These are phyloP conservation scores for Lycodopsis pacificus DNA, from an alignment of 2,797 vertebrate species.

Conservation along the genomic window DNA sequence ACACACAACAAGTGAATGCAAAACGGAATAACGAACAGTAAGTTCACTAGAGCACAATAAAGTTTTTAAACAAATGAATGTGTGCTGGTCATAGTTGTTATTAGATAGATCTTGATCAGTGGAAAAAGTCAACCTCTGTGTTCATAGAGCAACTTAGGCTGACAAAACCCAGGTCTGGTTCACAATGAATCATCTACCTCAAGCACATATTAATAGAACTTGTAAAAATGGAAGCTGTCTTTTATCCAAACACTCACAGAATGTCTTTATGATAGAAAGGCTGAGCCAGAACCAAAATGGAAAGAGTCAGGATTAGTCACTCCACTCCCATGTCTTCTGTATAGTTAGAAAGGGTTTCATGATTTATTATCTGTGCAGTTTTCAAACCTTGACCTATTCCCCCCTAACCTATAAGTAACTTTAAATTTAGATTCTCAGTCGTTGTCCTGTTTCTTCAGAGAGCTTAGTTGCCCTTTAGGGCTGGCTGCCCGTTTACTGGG, in stretches of 20 bases:
- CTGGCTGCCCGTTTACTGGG: conserved; percentile 34
- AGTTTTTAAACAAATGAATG: conserved; percentile 56
- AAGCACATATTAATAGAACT: conserved; percentile 76
- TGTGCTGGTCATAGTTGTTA: conserved; percentile 51
- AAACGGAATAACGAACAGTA: conserved; percentile 33
- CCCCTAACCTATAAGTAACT: conserved; percentile 23
- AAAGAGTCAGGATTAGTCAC: conserved; percentile 65
- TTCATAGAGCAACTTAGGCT: conserved; percentile 65
- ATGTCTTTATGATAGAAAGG: conserved; percentile 66
- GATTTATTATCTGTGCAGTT: conserved; percentile 43
- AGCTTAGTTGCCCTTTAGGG: conserved; percentile 26
- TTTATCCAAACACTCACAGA: conserved; percentile 70
- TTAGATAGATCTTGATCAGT: conserved; percentile 59
- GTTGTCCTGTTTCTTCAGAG: conserved; percentile 20
- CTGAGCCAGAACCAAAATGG: conserved; percentile 63
- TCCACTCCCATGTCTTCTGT: conserved; percentile 48
- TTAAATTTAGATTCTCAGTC: conserved; percentile 40
- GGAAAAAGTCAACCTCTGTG: conserved; percentile 74
- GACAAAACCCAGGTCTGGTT: conserved; percentile 74
- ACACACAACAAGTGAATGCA: conserved; percentile 14
- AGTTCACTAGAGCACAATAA: conserved; percentile 45
- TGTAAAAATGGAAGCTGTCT: conserved; percentile 76
- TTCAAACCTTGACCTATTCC: conserved; percentile 27
- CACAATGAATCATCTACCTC: conserved; percentile 77
- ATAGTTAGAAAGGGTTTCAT: conserved; percentile 41